A percentile compares a stretch with the other conserved stretches of the same genome.
phyloP scores from a whole-genome alignment of 2,113 vertebrate species.

The Ammodytes marinus region DNA sequence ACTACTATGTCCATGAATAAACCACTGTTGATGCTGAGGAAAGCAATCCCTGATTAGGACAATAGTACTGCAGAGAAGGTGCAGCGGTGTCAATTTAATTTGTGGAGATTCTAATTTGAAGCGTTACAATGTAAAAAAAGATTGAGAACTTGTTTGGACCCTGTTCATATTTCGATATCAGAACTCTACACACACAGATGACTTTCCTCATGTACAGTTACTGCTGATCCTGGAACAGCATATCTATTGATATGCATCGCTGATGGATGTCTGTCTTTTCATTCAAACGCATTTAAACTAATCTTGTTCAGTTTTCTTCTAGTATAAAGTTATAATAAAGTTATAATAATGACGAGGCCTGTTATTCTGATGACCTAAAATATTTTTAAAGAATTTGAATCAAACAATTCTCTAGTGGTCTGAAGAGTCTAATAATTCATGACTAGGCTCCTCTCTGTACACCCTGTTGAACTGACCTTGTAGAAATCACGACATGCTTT shows the following conservation, averaged over 20 bases:
- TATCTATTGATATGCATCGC: slow-evolving; percentile 13
- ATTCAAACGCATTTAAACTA: slow-evolving; percentile 34
- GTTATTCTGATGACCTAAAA: background rate
- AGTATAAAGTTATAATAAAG: slow-evolving; percentile 21
- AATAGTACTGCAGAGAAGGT: background rate
- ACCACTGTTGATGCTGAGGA: no score
- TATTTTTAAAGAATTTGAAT: background rate
- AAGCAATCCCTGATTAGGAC: no score
- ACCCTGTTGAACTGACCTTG: background rate
- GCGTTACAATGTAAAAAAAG: background rate
- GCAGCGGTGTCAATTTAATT: no score
- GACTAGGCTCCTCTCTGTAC: background rate
- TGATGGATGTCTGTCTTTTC: slow-evolving; percentile 15
- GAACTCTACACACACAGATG: background rate
- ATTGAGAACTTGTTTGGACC: background rate
- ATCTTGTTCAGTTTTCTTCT: slow-evolving; percentile 17
- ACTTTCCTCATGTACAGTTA: background rate
- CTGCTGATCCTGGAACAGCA: background rate
- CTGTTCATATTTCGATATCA: background rate
- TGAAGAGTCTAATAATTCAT: background rate
- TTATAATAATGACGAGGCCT: slow-evolving; percentile 1
- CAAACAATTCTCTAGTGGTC: background rate
- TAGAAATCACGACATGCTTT: background rate
- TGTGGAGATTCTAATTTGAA: background rate
- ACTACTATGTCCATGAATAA: no score